phyloP scores from a whole-genome alignment of 2,797 vertebrate species.

The Gambusia yucatana region DNA sequence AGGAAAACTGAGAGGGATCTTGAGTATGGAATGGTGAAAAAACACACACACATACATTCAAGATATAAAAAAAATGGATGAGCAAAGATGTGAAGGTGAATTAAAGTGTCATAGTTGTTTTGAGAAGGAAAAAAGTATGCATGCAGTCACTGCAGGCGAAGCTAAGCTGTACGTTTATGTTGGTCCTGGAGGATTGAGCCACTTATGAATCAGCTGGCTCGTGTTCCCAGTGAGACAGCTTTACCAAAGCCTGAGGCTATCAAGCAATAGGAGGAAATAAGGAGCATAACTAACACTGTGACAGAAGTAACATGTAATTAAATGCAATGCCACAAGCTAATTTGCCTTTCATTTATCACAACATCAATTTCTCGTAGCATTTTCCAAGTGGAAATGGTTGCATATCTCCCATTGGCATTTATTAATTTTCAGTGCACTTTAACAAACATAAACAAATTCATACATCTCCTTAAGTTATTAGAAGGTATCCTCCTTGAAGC shows the following conservation, averaged over 20 bases:
- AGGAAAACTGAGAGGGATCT: conserved; percentile 55
- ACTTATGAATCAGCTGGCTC: conserved; percentile 66
- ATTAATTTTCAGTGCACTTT: conserved; percentile 65
- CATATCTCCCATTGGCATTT: conserved; percentile 44
- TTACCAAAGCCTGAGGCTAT: conserved; percentile 53
- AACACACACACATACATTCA: not conserved
- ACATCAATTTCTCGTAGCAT: conserved; percentile 43
- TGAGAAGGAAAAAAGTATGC: conserved; percentile 44
- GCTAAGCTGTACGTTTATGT: conserved; percentile 51
- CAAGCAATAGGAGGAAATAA: conserved; percentile 57
- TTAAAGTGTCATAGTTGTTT: conserved; percentile 61
- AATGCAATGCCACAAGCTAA: conserved; percentile 64
- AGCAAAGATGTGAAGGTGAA: conserved; percentile 55
- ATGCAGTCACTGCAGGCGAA: conserved; percentile 45
- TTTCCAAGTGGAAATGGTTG: conserved; percentile 33
- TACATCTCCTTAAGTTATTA: conserved; percentile 72
- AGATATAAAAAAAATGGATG: conserved; percentile 44
- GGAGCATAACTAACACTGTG: conserved; percentile 63
- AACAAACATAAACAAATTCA: conserved; percentile 73
- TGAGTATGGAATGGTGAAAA: conserved; percentile 39
- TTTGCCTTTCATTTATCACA: conserved; percentile 68
- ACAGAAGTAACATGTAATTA: conserved; percentile 72
- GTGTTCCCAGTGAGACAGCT: conserved; percentile 59
- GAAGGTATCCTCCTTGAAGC: conserved; percentile 62
- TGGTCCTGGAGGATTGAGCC: conserved; percentile 48